Percentiles rank a stretch among this genome's conserved stretches.
Conservation (phyloP, 2,797 vertebrate genomes). For the Balearica regulorum region DNA sequence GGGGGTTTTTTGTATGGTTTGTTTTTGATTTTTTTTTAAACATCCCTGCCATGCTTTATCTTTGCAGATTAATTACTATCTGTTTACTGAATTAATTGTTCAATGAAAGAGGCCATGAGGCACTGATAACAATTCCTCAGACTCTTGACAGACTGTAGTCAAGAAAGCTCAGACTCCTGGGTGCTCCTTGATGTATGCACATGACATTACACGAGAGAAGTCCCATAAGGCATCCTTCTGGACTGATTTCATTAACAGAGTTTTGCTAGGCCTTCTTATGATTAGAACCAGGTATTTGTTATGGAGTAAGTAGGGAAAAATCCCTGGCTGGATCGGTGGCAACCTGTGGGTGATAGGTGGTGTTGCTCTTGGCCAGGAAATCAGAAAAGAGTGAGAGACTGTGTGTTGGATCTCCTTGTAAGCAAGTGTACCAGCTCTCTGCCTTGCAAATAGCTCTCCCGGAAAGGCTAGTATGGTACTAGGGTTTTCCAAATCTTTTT, state of each 20-base stretch:
- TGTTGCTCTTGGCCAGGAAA: not conserved
- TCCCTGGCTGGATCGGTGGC: not conserved
- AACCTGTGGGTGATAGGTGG: not conserved
- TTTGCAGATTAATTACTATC: not conserved
- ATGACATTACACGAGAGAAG: not conserved
- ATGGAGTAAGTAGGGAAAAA: not conserved
- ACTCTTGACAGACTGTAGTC: not conserved
- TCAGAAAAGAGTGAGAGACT: not conserved
- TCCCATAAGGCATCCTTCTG: not conserved
- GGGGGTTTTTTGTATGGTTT: too few species aligned
- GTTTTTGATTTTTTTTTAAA: not conserved
- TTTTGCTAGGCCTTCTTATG: not conserved
- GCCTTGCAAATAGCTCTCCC: not conserved
- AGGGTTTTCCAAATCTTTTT: not conserved
- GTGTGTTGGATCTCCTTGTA: not conserved
- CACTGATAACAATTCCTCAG: not conserved
- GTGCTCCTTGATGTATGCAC: not conserved
- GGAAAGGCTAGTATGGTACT: not conserved
- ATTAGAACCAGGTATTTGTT: not conserved
- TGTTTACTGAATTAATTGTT: not conserved
- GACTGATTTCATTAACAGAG: not conserved
- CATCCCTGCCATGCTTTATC: not conserved
- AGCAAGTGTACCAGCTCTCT: not conserved
- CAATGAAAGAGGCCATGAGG: not conserved
- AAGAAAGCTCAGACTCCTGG: not conserved